These are phyloP conservation scores for Clarias batrachus DNA, from an alignment of 2,113 vertebrate genomes.

Conservation along the genomic window DNA sequence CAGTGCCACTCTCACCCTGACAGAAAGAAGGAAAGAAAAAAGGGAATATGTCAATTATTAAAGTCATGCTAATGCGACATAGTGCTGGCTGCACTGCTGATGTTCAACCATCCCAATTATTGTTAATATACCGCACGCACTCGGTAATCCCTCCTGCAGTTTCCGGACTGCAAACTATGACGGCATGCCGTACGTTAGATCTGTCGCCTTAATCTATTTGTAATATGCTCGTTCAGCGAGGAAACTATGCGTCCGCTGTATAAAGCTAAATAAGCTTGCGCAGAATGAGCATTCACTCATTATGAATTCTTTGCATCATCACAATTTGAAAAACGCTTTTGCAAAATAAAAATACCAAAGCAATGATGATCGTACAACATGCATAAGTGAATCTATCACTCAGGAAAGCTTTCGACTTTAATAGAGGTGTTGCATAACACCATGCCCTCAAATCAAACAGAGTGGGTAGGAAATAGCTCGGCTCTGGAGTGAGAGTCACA, in stretches of 20 bases:
- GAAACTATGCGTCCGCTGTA: neutral
- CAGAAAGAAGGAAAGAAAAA: neutral
- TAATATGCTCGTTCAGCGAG: neutral
- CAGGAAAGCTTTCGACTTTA: neutral
- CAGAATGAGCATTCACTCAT: neutral
- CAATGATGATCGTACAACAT: neutral
- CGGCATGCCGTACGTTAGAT: neutral
- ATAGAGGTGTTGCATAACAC: conserved; percentile 10
- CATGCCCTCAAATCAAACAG: neutral
- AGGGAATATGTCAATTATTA: conserved; percentile 29
- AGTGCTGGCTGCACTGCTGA: neutral
- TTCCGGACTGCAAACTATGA: too few species aligned
- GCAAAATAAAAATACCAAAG: neutral
- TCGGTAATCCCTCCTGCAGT: neutral
- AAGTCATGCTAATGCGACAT: neutral
- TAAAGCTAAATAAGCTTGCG: neutral
- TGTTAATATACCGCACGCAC: neutral
- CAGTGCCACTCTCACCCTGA: conserved; percentile 88
- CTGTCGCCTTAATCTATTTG: neutral
- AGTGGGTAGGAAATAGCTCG: conserved; percentile 24
- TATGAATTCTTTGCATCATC: neutral
- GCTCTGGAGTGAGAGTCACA: conserved; percentile 26
- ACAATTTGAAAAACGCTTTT: neutral
- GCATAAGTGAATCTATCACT: neutral
- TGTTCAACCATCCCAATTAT: neutral